phyloP scores from a whole-genome alignment of 2,113 vertebrate species.

The Serilophus lunatus region DNA sequence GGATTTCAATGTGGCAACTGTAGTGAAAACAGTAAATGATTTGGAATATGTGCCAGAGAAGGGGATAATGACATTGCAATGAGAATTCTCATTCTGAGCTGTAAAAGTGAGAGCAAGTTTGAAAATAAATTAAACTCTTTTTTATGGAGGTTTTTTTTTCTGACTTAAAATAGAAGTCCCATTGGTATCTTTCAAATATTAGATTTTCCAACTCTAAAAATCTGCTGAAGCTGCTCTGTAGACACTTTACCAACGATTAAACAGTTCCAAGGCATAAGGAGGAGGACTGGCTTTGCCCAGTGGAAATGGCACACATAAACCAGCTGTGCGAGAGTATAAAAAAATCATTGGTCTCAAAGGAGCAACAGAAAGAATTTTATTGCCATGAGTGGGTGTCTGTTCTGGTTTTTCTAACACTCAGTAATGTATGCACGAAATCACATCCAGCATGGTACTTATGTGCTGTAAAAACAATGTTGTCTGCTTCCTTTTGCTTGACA shows the following conservation, averaged over 20 bases:
- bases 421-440: slow-evolving; percentile 59
- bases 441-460: slow-evolving; percentile 29
- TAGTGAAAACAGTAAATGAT: not conserved
- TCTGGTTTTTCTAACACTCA: slow-evolving; percentile 61
- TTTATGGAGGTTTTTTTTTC: not conserved
- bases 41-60: not conserved
- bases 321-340: slow-evolving; percentile 60
- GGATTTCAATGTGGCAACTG: not conserved
- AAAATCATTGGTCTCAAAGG: slow-evolving; percentile 60
- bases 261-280: not conserved
- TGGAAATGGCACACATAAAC: slow-evolving; percentile 59
- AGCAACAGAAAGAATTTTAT: slow-evolving; percentile 53
- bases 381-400: slow-evolving; percentile 55
- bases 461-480: slow-evolving; percentile 33
- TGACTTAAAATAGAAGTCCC: not conserved
- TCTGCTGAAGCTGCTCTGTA: slow-evolving; percentile 14
- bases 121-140: not conserved
- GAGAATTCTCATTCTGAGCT: not conserved
- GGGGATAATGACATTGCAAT: not conserved
- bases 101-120: not conserved
- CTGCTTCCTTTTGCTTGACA: slow-evolving; percentile 19
- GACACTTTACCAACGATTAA: slow-evolving; percentile 36
- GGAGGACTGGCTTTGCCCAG: not conserved
- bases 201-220: not conserved
- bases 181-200: not conserved